Percentiles rank a stretch among this genome's conserved stretches.
phyloP scores from a whole-genome alignment of 2,888 invertebrate genomes.

The Homarus gammarus region DNA sequence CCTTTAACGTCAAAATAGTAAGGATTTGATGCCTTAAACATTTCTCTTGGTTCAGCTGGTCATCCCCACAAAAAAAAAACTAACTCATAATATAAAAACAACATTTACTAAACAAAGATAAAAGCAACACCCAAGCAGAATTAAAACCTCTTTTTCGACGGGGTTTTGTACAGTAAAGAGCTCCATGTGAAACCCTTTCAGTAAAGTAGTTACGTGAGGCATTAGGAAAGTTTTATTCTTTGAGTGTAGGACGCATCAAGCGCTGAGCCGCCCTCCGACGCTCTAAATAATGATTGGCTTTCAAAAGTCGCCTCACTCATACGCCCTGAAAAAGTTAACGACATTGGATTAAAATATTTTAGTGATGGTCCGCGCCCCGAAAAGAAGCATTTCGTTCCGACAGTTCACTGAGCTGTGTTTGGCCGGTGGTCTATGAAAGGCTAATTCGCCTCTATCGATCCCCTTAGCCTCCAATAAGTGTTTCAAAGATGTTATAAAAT shows the following conservation, averaged over 20 bases:
- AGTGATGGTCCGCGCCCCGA: background rate
- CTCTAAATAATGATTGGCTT: slow-evolving; percentile 18
- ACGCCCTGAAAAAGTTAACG: slow-evolving; percentile 28
- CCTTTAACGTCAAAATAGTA: too few relatives aligned
- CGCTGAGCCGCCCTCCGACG: background rate
- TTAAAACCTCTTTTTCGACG: too few relatives aligned
- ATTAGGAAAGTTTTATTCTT: slow-evolving; percentile 4
- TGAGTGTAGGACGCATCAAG: background rate
- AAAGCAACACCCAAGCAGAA: too few relatives aligned
- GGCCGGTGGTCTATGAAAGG: background rate
- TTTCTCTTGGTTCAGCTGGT: too few relatives aligned
- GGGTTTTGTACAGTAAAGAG: background rate
- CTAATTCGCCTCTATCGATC: background rate
- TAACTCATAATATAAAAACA: too few relatives aligned
- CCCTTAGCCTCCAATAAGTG: background rate
- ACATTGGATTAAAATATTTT: slow-evolving; percentile 33
- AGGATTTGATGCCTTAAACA: too few relatives aligned
- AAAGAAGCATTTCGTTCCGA: background rate
- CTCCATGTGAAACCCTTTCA: background rate
- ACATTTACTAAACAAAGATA: too few relatives aligned
- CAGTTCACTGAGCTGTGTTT: background rate
- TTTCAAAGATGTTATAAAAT: slow-evolving; percentile 1
- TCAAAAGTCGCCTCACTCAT: slow-evolving; percentile 33
- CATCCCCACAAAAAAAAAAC: too few relatives aligned
- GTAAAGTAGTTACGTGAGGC: slow-evolving; percentile 2